phyloP scores from a whole-genome alignment of 2,888 invertebrate species.

The Iselma pallidipennis region DNA sequence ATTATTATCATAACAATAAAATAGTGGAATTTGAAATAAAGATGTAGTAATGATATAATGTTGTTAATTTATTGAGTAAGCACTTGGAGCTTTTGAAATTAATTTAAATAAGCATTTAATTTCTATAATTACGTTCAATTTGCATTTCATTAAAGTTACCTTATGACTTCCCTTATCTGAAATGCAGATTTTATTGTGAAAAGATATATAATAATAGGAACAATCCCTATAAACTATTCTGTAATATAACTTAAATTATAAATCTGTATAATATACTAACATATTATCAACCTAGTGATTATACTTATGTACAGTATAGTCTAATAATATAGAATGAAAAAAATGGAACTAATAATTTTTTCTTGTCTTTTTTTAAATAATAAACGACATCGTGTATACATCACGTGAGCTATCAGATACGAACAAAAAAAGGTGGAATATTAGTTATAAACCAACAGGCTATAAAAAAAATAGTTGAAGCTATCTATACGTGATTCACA shows the following conservation, averaged over 20 bases:
- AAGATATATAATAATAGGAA: background rate
- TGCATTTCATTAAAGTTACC: background rate
- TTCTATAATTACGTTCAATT: background rate
- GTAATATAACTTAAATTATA: background rate
- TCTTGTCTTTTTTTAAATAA: constrained; percentile 9
- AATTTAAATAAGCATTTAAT: constrained; percentile 4
- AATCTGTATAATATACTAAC: background rate
- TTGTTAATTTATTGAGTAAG: background rate
- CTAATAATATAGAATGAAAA: background rate
- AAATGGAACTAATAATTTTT: constrained; percentile 3
- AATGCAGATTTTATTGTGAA: background rate
- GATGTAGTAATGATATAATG: no score
- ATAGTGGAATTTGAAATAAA: no score
- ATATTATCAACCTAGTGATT: background rate
- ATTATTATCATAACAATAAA: no score
- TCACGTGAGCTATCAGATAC: constrained; percentile 10
- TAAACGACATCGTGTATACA: constrained; percentile 2
- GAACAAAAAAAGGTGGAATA: constrained; percentile 13
- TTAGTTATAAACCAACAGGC: constrained; percentile 4
- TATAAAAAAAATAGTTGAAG: constrained; percentile 9
- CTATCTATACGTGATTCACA: constrained; percentile 23
- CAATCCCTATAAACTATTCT: background rate
- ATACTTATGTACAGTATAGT: background rate
- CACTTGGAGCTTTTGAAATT: background rate
- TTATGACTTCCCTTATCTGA: background rate